Evolutionary conservation across 2,888 invertebrate genomes (phyloP), one percentile per base, ranked within the genome.

Genomic region (Platypus cylindrus): DNA sequence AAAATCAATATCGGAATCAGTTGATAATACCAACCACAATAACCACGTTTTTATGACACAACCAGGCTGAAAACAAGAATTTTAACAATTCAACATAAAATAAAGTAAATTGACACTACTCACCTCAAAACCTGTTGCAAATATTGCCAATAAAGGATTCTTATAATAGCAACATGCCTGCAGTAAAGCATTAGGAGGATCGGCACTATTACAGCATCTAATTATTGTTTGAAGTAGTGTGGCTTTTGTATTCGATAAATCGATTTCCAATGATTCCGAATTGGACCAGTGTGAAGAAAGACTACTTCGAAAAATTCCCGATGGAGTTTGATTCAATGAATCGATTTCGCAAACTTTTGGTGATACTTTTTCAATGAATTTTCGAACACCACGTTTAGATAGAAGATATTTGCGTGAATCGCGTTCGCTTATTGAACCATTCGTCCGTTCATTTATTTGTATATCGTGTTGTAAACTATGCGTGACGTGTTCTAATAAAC

Each of bases 121-220:
- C 49, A 76, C 78, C 68, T 78, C 77, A 51, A 78, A 78, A 52
- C 74, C 76, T 38, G 75, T 73, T 9, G 78, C 78, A 25, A 79
- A 63, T 38, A 79, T 66, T 8, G 74, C 73, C 5, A 78, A 61
- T 34, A 77, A 52, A 0, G 78, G 77, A 45, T 71, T 71, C 17
- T 67, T 62, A 39, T 70, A 70, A 23, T 62, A 47, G 20, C 67
- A 65, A 1, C 75, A 71, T 3, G 75, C 72, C 9, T 68, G 66
- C 11, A 77, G 52, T 17, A 79, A 54, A 7, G 75, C 72, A 8
- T 71, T 72, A 1, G 76, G 76, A 9, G 78, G 78, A 59, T 78
- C 78, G 41, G 72, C 73, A 30, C 76, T 77, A 23, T 75, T 74
- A 50, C 78, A 77, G 46, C 76, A 77, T 20, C 70, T 68, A 11